Percentiles rank a stretch among this genome's conserved stretches.
Conservation (phyloP, 2,797 vertebrate species). For the Spheniscus humboldti region DNA sequence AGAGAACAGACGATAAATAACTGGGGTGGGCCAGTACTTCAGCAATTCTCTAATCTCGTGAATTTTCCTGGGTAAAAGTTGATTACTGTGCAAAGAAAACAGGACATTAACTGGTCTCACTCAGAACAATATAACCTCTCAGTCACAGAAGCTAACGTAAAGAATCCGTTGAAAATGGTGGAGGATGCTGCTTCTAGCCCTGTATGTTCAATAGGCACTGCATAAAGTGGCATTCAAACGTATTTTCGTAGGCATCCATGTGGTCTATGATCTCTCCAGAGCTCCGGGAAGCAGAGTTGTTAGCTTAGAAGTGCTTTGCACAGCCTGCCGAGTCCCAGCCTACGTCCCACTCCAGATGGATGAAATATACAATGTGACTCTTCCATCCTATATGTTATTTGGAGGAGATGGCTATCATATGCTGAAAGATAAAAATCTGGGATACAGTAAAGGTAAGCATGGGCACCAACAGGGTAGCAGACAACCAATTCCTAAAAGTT, state of each 20-base stretch:
- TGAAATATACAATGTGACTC: slow-evolving; percentile 77
- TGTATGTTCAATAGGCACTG: not conserved
- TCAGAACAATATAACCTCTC: fast-evolving
- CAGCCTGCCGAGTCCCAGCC: slow-evolving; percentile 81
- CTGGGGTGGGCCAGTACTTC: not conserved
- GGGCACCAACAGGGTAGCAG: not conserved
- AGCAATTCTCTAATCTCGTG: not conserved
- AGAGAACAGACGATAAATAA: not conserved
- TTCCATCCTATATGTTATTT: slow-evolving; percentile 79
- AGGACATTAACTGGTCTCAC: not conserved
- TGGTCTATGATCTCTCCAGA: slow-evolving; percentile 81
- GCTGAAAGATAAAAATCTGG: slow-evolving; percentile 79
- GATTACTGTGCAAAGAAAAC: not conserved
- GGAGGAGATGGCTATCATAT: slow-evolving; percentile 88
- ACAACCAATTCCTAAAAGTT: not conserved
- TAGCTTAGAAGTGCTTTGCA: slow-evolving; percentile 82
- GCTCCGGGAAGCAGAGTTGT: slow-evolving; percentile 72
- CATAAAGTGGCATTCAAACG: not conserved
- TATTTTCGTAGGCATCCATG: slow-evolving; percentile 79
- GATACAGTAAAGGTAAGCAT: slow-evolving; percentile 85
- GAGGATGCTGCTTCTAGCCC: not conserved
- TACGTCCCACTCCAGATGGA: slow-evolving; percentile 78
- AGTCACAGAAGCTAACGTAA: not conserved
- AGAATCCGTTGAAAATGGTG: not conserved
- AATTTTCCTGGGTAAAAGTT: not conserved